Conservation (phyloP, 2,888 invertebrate genomes). For the Oligia strigilis region DNA sequence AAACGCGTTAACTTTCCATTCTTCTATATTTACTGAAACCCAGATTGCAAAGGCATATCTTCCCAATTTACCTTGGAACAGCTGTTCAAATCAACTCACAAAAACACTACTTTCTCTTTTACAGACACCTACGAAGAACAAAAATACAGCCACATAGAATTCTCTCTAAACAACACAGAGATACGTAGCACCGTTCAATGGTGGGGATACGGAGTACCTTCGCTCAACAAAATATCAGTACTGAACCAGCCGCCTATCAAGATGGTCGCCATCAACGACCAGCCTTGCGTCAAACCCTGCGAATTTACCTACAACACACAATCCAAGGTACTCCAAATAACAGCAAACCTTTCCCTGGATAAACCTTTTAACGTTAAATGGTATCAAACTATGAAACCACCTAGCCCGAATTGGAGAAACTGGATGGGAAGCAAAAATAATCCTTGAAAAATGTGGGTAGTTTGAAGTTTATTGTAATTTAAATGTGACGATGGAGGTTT, state of each 20-base stretch:
- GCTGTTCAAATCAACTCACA: neutral
- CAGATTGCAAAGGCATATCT: neutral
- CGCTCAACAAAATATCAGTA: slow-evolving; percentile 78
- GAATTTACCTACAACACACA: slow-evolving; percentile 74
- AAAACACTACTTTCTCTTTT: neutral
- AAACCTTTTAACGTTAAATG: slow-evolving; percentile 81
- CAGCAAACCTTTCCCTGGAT: slow-evolving; percentile 79
- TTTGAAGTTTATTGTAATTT: slow-evolving; percentile 49
- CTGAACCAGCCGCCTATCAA: slow-evolving; percentile 75
- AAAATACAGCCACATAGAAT: slow-evolving; percentile 90
- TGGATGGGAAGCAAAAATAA: slow-evolving; percentile 58
- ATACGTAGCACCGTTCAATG: slow-evolving; percentile 79
- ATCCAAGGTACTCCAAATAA: slow-evolving; percentile 76
- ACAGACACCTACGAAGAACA: slow-evolving; percentile 91
- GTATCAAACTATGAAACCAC: slow-evolving; percentile 67
- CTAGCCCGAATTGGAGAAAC: slow-evolving; percentile 52
- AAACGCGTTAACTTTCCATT: neutral
- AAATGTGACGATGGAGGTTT: slow-evolving; percentile 24
- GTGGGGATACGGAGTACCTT: slow-evolving; percentile 88
- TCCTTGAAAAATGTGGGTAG: slow-evolving; percentile 35
- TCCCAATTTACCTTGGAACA: neutral
- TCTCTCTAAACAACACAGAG: slow-evolving; percentile 78
- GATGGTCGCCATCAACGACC: slow-evolving; percentile 76
- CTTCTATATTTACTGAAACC: neutral
- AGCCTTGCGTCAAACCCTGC: slow-evolving; percentile 75